phyloP scores from a whole-genome alignment of 2,113 vertebrate species.

The Spea bombifrons region DNA sequence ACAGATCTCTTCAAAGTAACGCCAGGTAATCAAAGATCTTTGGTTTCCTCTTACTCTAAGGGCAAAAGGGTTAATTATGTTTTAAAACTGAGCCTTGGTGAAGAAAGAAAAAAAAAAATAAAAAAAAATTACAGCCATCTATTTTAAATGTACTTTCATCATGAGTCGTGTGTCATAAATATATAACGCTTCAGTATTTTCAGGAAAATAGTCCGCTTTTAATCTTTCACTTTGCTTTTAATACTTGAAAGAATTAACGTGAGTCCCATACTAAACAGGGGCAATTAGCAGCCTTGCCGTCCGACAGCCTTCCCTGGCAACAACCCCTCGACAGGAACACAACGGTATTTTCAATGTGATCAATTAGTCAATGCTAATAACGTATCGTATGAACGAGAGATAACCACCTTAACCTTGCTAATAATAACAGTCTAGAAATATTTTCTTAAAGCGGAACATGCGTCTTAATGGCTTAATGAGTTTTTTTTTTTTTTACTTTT shows the following conservation, averaged over 20 bases:
- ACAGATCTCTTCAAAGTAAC: conserved; percentile 38
- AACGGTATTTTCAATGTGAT: conserved; percentile 19
- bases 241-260: conserved; percentile 44
- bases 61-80: conserved; percentile 45
- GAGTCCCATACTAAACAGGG: conserved; percentile 23
- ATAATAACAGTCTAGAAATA: not conserved
- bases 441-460: not conserved
- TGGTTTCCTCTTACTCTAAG: not conserved
- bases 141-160: conserved; percentile 30
- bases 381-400: conserved; percentile 15
- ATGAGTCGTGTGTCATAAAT: conserved; percentile 47
- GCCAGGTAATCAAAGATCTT: conserved; percentile 33
- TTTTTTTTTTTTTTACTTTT: no score
- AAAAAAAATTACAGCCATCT: conserved; percentile 28
- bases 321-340: conserved; percentile 15
- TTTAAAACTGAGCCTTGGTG: conserved; percentile 35
- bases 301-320: conserved; percentile 3
- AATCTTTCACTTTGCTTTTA: conserved; percentile 47
- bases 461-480: no score
- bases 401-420: conserved; percentile 27
- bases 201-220: conserved; percentile 42
- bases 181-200: conserved; percentile 33
- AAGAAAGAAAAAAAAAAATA: no score
- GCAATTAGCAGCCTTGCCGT: conserved; percentile 23
- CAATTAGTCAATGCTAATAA: conserved; percentile 35